phyloP scores from a whole-genome alignment of 2,888 invertebrate species.

The Eudemis profundana region DNA sequence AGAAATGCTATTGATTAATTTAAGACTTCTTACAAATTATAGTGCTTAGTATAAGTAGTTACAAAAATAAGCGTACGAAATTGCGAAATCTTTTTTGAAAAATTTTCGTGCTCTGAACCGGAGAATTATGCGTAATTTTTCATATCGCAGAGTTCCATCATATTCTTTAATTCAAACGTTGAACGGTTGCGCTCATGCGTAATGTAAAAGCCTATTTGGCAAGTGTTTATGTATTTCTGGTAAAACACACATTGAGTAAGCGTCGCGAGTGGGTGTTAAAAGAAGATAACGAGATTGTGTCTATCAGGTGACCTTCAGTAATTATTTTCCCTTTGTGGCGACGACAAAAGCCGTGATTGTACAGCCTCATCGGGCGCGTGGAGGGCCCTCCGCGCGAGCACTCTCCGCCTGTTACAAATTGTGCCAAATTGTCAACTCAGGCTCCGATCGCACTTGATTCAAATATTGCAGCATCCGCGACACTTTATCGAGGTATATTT shows the following conservation, averaged over 20 bases:
- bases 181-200: conserved; percentile 11
- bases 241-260: neutral
- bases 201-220: neutral
- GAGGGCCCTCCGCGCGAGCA: conserved; percentile 60
- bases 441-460: conserved; percentile 63
- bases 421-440: conserved; percentile 76
- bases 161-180: conserved; percentile 8
- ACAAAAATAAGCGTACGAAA: conserved; percentile 12
- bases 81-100: neutral
- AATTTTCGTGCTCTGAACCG: conserved; percentile 4
- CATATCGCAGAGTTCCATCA: conserved; percentile 3
- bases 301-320: conserved; percentile 59
- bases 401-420: conserved; percentile 70
- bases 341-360: conserved; percentile 68
- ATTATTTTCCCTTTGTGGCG: conserved; percentile 65
- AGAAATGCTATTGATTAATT: neutral
- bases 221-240: neutral
- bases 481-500: conserved; percentile 38
- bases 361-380: conserved; percentile 62
- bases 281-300: conserved; percentile 57
- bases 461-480: conserved; percentile 59
- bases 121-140: conserved; percentile 22
- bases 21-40: neutral
- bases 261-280: conserved; percentile 26
- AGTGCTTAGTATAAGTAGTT: conserved; percentile 3